These are phyloP conservation scores for Brachyhypopomus gauderio DNA, from an alignment of 2,113 vertebrate genomes.

Conservation along the genomic window DNA sequence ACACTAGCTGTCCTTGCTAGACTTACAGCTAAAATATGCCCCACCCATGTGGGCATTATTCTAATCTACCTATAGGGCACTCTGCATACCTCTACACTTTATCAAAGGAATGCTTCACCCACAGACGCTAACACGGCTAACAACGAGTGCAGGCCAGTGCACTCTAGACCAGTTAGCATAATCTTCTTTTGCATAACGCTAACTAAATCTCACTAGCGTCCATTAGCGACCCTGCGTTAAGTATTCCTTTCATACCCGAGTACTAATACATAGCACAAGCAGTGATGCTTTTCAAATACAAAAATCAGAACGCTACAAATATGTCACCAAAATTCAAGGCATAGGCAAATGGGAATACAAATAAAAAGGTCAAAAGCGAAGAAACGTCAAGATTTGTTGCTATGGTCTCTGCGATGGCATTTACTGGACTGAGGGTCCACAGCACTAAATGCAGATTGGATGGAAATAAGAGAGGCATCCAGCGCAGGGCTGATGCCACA, in stretches of 20 bases:
- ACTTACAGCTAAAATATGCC: conserved; percentile 10
- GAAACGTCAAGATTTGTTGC: background rate
- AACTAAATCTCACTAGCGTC: background rate
- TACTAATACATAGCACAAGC: conserved; percentile 5
- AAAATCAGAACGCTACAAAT: conserved; percentile 9
- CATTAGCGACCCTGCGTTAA: background rate
- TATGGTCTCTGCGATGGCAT: background rate
- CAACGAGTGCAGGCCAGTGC: background rate
- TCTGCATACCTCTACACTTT: conserved; percentile 34
- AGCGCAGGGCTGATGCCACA: conserved; percentile 9
- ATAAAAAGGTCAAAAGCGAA: background rate
- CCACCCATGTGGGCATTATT: conserved; percentile 10
- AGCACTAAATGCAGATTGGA: background rate
- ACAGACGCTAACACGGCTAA: background rate
- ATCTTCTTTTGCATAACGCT: conserved; percentile 4
- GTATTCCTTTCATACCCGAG: background rate
- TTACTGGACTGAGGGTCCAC: background rate
- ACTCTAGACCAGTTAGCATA: conserved; percentile 10
- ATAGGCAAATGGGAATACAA: background rate
- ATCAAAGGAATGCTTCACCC: background rate
- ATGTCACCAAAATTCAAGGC: background rate
- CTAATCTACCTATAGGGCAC: conserved; percentile 29
- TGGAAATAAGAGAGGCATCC: background rate
- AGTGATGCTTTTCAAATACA: conserved; percentile 27
- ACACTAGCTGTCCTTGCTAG: background rate